Percentiles rank a stretch among this genome's conserved stretches.
phyloP scores from a whole-genome alignment of 2,113 vertebrate species.

The Prietella phreatophila region DNA sequence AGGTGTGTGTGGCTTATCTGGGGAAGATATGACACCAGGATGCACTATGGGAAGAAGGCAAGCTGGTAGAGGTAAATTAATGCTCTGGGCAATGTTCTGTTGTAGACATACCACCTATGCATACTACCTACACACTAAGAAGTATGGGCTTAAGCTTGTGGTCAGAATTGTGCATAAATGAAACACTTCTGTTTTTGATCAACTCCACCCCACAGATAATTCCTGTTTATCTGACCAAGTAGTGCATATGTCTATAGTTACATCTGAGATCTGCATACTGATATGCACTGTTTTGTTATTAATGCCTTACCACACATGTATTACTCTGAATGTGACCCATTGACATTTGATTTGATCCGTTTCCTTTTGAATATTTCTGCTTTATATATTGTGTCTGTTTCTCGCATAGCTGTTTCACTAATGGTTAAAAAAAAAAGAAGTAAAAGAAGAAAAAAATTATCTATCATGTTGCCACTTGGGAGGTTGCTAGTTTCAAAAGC shows the following conservation, averaged over 20 bases:
- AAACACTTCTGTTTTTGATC: not conserved
- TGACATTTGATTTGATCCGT: not conserved
- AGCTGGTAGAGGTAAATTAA: too few relatives aligned
- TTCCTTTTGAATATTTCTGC: not conserved
- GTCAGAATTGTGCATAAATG: not conserved
- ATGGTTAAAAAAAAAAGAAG: not conserved
- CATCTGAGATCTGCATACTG: not conserved
- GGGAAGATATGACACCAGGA: too few relatives aligned
- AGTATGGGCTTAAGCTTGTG: not conserved
- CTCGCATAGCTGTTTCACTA: not conserved
- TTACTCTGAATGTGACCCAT: not conserved
- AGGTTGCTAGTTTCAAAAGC: constrained; percentile 30
- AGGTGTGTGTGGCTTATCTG: too few relatives aligned
- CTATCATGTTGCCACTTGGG: constrained; percentile 14
- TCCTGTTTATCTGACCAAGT: not conserved
- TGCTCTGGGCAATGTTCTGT: too few relatives aligned
- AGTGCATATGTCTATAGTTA: not conserved
- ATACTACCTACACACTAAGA: not conserved
- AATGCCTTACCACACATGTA: not conserved
- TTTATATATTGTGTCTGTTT: not conserved
- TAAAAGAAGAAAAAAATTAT: not conserved
- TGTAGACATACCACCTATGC: too few relatives aligned
- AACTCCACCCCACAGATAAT: not conserved
- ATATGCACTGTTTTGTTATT: not conserved
- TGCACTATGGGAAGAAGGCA: too few relatives aligned